These are phyloP conservation scores for Catalaphyllia jardinei DNA, from an alignment of 64 coral and sea anemone genomes.

Conservation along the genomic window DNA sequence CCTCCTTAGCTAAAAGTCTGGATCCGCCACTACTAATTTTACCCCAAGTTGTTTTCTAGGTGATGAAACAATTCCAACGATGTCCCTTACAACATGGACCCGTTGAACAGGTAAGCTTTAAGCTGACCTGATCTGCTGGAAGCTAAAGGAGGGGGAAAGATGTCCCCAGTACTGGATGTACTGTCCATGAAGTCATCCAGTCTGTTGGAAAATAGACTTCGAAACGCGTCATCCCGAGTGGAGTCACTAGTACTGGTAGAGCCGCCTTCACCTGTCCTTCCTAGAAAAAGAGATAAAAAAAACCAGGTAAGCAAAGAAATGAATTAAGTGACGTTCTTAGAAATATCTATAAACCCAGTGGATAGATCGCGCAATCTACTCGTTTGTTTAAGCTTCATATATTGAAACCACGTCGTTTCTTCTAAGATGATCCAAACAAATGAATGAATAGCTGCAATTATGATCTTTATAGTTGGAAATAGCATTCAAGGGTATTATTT, in stretches of 20 bases:
- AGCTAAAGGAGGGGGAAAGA: constrained; percentile 82
- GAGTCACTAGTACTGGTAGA: constrained; percentile 50
- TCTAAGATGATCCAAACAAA: neutral
- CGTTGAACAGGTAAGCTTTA: neutral
- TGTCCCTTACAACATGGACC: no score
- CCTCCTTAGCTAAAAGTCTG: no score
- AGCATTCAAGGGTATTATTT: no score
- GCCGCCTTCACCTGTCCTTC: constrained; percentile 37
- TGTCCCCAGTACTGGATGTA: constrained; percentile 64
- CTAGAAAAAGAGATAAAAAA: constrained; percentile 17
- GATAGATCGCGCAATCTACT: no score
- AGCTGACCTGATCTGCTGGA: constrained; percentile 84
- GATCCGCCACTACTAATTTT: no score
- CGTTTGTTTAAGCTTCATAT: no score
- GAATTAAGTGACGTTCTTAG: neutral
- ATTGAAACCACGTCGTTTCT: no score
- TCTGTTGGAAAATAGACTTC: constrained; percentile 65
- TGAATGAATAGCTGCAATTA: neutral
- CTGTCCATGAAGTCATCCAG: constrained; percentile 94
- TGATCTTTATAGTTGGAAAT: no score
- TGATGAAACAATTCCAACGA: no score
- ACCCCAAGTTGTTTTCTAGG: no score
- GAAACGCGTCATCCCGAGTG: constrained; percentile 82
- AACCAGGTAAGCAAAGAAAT: neutral
- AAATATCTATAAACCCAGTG: no score